Base-by-base conservation (phyloP, 2,797 vertebrate genomes). In the Craterocephalus amniculus region DNA sequence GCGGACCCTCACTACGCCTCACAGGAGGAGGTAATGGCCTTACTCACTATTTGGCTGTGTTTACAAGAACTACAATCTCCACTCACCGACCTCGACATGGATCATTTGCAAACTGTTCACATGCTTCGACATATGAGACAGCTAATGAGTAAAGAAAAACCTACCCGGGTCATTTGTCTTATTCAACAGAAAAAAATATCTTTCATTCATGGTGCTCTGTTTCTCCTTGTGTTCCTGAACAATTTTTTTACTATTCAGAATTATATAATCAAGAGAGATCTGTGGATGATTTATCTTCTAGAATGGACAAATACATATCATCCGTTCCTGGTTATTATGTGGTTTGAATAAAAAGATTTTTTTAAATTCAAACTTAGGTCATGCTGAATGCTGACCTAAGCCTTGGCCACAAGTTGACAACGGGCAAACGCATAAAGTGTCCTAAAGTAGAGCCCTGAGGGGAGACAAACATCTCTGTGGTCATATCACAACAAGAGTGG, bases 1-100 rank as follows among this genome's bases (percentile, higher is more conserved):
- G 94, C 95, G 61, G 96, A 96, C 78, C 91, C 96, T 26, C 95
- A 95, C 70, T 96, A 96, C 86, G 96, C 98, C 0, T 97, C 98
- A 70, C 98, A 99, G 90, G 97, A 99, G 89, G 94, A 96, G 96
- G 98, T 99, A 92, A 93, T 11, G 27, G 70, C 51, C 56, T 6
- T 4, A 51, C 63, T 65, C 55, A 20, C 26, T 1, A 16, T 65
- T 16, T 54, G 6, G 31, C 61, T 38, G 1, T 72, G 59, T 76
- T 68, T 52, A 62, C 24, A 6, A 52, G 4, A 77, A 43, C 24
- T 27, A 3, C 9, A 67, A 14, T 31, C 20, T 48, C 20, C 31
- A 22, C 12, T 20, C 1, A 2, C 24, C 59, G 24, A 63, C 34
- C 12, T 26, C 14, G 11, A 31, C 10, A 14, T n/a, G 34, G 26